phyloP scores from a whole-genome alignment of 2,888 invertebrate species.

The Peribatodes rhomboidaria region DNA sequence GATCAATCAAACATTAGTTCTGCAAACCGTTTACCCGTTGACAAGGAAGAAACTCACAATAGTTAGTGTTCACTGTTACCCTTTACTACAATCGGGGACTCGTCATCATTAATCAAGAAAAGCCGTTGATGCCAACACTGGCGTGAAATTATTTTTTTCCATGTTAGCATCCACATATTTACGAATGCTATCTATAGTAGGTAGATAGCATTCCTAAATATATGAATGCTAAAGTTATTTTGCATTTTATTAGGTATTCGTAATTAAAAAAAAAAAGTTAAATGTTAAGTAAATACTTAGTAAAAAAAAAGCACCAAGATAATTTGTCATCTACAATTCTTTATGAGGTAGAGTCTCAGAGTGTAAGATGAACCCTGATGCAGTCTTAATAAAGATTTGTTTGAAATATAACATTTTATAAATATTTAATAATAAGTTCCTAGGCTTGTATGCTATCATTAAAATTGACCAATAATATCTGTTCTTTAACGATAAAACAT shows the following conservation, averaged over 20 bases:
- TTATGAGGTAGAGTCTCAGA: neutral
- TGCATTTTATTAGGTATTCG: neutral
- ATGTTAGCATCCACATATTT: too few species aligned
- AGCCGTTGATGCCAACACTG: slow-evolving; percentile 46
- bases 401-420: neutral
- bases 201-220: too few species aligned
- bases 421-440: neutral
- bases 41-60: slow-evolving; percentile 54
- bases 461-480: neutral
- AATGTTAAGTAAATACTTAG: neutral
- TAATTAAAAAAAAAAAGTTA: too few species aligned
- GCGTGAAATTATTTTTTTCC: slow-evolving; percentile 51
- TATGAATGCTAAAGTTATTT: too few species aligned
- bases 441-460: neutral
- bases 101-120: slow-evolving; percentile 65
- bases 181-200: too few species aligned
- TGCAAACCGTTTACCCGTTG: slow-evolving; percentile 56
- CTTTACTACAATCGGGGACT: slow-evolving; percentile 52
- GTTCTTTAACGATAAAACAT: neutral
- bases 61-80: slow-evolving; percentile 57
- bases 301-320: neutral
- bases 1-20: slow-evolving; percentile 81
- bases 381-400: too few species aligned
- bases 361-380: neutral
- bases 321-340: neutral